These are phyloP conservation scores for Ptychodera flava DNA, from an alignment of 35 echinoderm and acorn worm species.

Conservation along the genomic window DNA sequence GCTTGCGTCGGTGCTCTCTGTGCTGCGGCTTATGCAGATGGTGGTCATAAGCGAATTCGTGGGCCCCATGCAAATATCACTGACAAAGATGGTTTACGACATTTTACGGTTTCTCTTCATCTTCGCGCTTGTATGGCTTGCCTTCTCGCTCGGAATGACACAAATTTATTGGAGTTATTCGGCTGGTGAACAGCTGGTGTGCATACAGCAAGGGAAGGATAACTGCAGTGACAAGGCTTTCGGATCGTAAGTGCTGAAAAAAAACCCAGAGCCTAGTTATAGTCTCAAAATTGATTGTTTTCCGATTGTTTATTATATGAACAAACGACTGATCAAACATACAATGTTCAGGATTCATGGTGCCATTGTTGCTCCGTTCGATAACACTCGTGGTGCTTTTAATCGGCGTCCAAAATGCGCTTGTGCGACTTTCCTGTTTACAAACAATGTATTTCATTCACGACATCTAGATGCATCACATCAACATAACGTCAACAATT, in stretches of 20 bases:
- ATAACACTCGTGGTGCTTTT: no score
- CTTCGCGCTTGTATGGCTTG: constrained; percentile 96
- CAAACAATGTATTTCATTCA: no score
- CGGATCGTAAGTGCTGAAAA: not conserved
- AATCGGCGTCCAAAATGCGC: no score
- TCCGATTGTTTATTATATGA: no score
- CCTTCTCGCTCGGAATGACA: constrained; percentile 97
- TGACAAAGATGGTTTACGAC: constrained; percentile 88
- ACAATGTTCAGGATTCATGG: no score
- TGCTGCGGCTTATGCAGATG: constrained; percentile 79
- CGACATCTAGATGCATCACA: no score
- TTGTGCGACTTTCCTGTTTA: no score
- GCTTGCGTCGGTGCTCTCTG: not conserved
- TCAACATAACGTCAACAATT: no score
- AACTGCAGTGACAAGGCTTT: not conserved
- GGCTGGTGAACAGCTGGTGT: not conserved
- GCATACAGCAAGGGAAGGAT: not conserved
- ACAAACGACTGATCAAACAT: no score
- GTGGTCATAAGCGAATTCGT: constrained; percentile 85
- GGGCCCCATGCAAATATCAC: constrained; percentile 98
- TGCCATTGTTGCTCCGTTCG: no score
- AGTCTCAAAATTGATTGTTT: no score
- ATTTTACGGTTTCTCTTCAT: constrained; percentile 93
- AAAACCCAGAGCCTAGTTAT: no score
- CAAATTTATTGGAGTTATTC: constrained; percentile 96